phyloP scores from a whole-genome alignment of 1,140 invertebrate species.

The Zophobas morio region DNA sequence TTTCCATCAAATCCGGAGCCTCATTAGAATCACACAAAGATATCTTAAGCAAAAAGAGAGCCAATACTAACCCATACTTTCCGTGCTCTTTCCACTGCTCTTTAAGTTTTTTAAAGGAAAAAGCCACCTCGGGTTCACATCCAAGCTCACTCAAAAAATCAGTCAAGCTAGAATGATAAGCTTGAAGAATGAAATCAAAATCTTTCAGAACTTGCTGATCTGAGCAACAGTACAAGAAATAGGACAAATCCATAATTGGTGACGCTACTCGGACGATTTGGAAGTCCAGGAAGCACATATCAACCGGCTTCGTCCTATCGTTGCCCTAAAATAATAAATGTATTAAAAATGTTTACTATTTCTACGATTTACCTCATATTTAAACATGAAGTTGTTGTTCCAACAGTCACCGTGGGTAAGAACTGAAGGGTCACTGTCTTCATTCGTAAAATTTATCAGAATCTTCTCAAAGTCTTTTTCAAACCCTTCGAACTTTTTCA shows the following conservation, averaged over 20 bases:
- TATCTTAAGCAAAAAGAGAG: constrained; percentile 42
- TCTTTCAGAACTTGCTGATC: constrained; percentile 31
- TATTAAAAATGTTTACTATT: neutral
- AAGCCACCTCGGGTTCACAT: constrained; percentile 64
- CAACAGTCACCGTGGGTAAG: constrained; percentile 72
- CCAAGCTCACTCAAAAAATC: constrained; percentile 37
- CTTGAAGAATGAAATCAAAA: constrained; percentile 38
- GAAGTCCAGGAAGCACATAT: constrained; percentile 47
- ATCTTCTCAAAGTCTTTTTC: constrained; percentile 47
- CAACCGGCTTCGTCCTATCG: constrained; percentile 26
- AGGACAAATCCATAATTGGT: constrained; percentile 49
- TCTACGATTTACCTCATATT: constrained; percentile 65
- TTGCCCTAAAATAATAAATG: constrained; percentile 43
- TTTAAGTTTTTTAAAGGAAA: constrained; percentile 66
- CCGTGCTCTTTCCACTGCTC: constrained; percentile 64
- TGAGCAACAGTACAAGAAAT: constrained; percentile 48
- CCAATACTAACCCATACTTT: constrained; percentile 60
- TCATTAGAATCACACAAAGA: constrained; percentile 26
- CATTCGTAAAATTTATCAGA: constrained; percentile 45
- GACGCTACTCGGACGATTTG: constrained; percentile 47
- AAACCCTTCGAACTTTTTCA: constrained; percentile 49
- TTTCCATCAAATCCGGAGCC: constrained; percentile 51
- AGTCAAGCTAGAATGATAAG: constrained; percentile 40
- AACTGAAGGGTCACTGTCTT: constrained; percentile 58
- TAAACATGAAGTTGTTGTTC: constrained; percentile 73